Percentiles rank a stretch among this genome's conserved stretches.
Conservation (phyloP, 2,113 vertebrate species). For the Trogon surrucura region DNA sequence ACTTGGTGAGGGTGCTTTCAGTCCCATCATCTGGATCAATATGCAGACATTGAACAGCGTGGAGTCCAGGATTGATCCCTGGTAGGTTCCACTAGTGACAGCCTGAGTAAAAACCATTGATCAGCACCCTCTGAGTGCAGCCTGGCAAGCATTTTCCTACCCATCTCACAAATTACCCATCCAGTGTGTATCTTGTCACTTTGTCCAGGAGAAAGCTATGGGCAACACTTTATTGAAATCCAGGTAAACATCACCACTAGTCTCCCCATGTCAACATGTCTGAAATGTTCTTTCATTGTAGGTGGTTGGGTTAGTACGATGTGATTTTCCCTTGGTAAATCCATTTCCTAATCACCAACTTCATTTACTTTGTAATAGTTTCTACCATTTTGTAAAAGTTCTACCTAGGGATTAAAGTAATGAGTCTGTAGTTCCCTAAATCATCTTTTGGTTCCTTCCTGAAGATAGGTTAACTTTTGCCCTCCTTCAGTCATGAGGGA, state of each 20-base stretch:
- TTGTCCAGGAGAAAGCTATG: neutral
- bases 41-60: neutral
- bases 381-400: neutral
- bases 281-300: neutral
- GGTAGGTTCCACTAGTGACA: neutral
- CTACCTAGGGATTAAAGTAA: neutral
- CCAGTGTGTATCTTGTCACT: neutral
- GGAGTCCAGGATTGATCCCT: rapidly evolving
- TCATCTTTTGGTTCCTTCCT: neutral
- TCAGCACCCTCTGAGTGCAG: too few relatives aligned
- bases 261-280: neutral
- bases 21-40: neutral
- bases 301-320: neutral
- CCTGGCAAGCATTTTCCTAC: neutral
- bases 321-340: neutral
- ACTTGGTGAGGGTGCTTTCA: neutral
- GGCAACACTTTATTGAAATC: neutral
- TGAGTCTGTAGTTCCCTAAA: neutral
- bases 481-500: neutral
- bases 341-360: neutral
- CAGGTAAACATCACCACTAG: neutral
- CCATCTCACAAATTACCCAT: neutral
- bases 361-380: neutral
- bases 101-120: neutral
- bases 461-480: neutral